Percentiles rank a stretch among this genome's conserved stretches.
Conservation (phyloP, 2,888 invertebrate genomes). For the Zeuzera pyrina region DNA sequence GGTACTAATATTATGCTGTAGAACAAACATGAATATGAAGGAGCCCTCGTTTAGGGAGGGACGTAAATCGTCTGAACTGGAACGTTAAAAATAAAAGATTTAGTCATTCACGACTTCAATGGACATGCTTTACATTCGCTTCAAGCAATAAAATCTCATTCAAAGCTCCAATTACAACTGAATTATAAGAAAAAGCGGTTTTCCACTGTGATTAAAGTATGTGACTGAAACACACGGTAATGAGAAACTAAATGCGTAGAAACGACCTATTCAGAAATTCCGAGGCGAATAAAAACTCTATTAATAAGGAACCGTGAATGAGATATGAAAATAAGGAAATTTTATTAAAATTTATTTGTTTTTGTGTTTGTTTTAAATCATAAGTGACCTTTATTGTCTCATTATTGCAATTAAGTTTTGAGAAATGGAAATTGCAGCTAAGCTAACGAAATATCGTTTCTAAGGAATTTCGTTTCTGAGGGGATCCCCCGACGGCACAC, state of each 20-base stretch:
- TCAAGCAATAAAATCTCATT: constrained; percentile 28
- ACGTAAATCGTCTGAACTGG: no score
- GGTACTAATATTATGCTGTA: no score
- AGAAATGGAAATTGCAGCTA: no score
- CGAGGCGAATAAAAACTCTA: constrained; percentile 31
- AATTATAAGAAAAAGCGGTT: constrained; percentile 33
- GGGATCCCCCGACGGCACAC: no score
- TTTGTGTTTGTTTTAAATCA: no score
- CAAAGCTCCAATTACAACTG: constrained; percentile 26
- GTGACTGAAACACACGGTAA: constrained; percentile 46
- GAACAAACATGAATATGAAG: not conserved
- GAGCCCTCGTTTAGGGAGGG: no score
- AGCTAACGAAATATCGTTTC: no score
- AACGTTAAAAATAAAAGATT: not conserved
- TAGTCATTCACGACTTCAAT: not conserved
- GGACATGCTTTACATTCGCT: not conserved
- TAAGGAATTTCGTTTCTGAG: no score
- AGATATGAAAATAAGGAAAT: constrained; percentile 4
- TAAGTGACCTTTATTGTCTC: no score
- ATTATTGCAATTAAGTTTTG: no score
- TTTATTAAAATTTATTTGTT: no score
- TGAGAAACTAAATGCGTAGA: constrained; percentile 53
- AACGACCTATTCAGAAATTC: constrained; percentile 53
- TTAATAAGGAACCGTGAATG: constrained; percentile 21
- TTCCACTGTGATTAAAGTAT: constrained; percentile 31